Conservation (phyloP, 2,888 invertebrate species). For the Tridacna gigas region DNA sequence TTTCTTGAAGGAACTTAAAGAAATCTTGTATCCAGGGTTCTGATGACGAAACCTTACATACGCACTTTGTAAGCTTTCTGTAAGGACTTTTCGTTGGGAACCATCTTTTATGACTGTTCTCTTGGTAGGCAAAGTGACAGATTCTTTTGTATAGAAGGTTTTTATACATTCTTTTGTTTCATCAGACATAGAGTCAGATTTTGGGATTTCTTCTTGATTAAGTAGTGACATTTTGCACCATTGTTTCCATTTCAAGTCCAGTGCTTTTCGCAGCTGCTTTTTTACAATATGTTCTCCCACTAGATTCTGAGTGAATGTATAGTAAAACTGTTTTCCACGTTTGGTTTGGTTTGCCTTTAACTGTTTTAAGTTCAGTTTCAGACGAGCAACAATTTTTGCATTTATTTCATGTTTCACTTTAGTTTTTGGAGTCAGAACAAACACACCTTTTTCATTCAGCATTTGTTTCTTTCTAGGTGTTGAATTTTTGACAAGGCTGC, state of each 20-base stretch:
- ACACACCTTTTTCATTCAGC: neutral
- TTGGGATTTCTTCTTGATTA: constrained; percentile 11
- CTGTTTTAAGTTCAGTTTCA: constrained; percentile 17
- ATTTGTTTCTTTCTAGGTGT: neutral
- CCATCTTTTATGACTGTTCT: constrained; percentile 2
- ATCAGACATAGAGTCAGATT: neutral
- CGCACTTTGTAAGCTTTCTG: neutral
- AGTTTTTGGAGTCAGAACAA: neutral
- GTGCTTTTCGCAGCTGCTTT: constrained; percentile 10
- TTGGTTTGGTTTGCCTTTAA: constrained; percentile 11
- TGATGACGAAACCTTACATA: neutral
- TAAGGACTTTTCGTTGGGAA: neutral
- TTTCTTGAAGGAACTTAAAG: neutral
- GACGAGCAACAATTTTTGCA: constrained; percentile 21
- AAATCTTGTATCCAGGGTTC: constrained; percentile 3
- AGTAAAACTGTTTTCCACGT: constrained; percentile 14
- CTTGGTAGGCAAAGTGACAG: constrained; percentile 5
- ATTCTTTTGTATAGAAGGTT: constrained; percentile 12
- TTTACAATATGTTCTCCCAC: constrained; percentile 17
- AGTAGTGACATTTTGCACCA: constrained; percentile 10
- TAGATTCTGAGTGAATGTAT: neutral
- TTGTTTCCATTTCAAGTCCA: constrained; percentile 2
- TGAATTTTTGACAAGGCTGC: neutral
- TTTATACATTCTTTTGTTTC: constrained; percentile 18
- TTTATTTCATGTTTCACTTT: constrained; percentile 12